Evolutionary conservation across 2,113 vertebrate species (phyloP), one percentile per base, ranked within the genome.

Genomic region (Cololabis saira): DNA sequence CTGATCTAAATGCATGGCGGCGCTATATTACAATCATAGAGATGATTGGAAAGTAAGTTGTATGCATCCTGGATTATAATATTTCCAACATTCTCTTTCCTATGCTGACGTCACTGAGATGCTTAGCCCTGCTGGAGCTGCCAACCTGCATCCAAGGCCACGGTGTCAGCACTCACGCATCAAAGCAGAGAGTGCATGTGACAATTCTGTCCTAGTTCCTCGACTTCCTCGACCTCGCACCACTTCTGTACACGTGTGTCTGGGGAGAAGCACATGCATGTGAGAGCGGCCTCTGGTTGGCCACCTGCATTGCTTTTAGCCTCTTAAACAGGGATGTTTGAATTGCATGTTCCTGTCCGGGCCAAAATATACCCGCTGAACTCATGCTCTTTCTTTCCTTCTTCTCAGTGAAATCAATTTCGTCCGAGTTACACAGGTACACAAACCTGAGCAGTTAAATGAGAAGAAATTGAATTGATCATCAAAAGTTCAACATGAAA

Each of bases 131-230:
- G 70, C 55, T 56, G 74, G 61, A 62, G 70, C 76, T 83, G 80
- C 66, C 76, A 82, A 47, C 65, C 52, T 79, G 67, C 41, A 61
- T 67, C 62, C 55, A 63, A 47, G 58, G 45, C 71, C 67, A 42
- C 22, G n/a, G 47, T 14, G 75, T 78, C 83, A 83, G 60, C 80
- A 80, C 76, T 83, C 79, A 87, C 1, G 21, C 63, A 6, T 86
- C 85, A 81, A 68, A 62, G 41, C 13, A 33, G 30, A 58, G 50
- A 82, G 48, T 75, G 59, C n/a, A 62, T 78, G 74, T 83, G 89
- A 86, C 86, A 79, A 60, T 72, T 77, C 66, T 77, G 81, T 62
- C 77, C 84, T 44, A 85, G 71, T 87, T 86, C 60, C 33, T 48
- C 69, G 54, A 86, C 82, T 63, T 50, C 44, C 21, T 48, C 67